Percentiles rank a stretch among this genome's conserved stretches.
phyloP scores from a whole-genome alignment of 2,797 vertebrate species.

The Centroberyx gerrardi region DNA sequence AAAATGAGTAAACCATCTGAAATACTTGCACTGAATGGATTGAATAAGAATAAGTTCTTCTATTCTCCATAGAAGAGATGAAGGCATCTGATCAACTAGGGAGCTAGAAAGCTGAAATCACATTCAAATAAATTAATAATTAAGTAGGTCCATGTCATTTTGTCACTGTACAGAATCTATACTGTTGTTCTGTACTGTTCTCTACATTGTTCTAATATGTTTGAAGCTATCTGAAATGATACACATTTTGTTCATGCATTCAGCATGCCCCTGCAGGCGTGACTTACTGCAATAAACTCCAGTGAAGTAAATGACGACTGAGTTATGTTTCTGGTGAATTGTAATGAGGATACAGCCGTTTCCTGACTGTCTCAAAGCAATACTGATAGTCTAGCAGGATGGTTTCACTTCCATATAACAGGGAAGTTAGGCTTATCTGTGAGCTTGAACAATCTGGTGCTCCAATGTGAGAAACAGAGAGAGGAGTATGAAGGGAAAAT shows the following conservation, averaged over 20 bases:
- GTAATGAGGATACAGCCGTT: not conserved
- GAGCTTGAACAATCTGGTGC: not conserved
- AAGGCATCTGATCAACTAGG: too few relatives aligned
- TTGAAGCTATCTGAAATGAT: too few relatives aligned
- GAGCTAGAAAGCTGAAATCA: too few relatives aligned
- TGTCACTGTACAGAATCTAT: too few relatives aligned
- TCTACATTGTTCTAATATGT: too few relatives aligned
- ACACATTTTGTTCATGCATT: not conserved
- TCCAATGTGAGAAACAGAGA: not conserved
- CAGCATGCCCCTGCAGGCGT: not conserved
- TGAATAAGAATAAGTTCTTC: too few relatives aligned
- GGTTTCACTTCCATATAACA: constrained; percentile 56
- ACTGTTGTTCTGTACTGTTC: too few relatives aligned
- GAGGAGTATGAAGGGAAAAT: not conserved
- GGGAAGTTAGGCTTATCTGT: not conserved
- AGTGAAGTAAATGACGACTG: not conserved
- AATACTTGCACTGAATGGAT: too few relatives aligned
- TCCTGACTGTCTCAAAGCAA: constrained; percentile 28
- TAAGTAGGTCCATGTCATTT: too few relatives aligned
- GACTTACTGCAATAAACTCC: not conserved
- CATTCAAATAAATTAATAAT: too few relatives aligned
- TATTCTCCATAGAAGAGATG: too few relatives aligned
- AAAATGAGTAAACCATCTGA: too few relatives aligned
- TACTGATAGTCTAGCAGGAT: not conserved
- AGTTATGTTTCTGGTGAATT: not conserved